Percentiles rank a stretch among this genome's conserved stretches.
Evolutionary conservation across 2,113 vertebrate species (phyloP).

Genomic region (Forbesichthys agassizii): DNA sequence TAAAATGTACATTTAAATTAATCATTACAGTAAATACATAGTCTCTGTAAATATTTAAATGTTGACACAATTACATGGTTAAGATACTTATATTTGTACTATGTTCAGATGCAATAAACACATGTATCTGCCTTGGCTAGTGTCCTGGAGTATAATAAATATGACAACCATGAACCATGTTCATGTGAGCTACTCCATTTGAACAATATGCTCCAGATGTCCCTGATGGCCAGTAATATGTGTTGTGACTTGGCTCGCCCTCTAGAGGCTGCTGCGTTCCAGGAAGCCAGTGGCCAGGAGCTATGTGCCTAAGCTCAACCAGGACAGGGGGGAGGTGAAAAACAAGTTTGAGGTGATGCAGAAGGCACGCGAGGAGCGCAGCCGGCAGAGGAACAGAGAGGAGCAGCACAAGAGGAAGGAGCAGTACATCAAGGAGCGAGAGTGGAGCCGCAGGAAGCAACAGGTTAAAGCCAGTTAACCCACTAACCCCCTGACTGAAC

Average conservation of each 20-base stretch:
- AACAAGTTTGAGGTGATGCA: slow-evolving; percentile 97
- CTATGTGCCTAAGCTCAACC: slow-evolving; percentile 86
- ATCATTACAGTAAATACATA: too few species aligned
- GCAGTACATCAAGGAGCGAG: slow-evolving; percentile 94
- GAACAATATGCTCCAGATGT: background rate
- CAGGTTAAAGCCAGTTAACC: slow-evolving; percentile 82
- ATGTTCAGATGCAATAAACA: too few species aligned
- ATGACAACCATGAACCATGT: too few species aligned
- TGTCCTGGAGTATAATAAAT: too few species aligned
- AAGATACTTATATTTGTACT: too few species aligned
- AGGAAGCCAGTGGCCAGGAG: slow-evolving; percentile 89
- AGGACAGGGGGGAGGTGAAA: slow-evolving; percentile 89
- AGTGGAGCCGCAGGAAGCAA: slow-evolving; percentile 93
- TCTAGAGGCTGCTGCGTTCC: slow-evolving; percentile 90
- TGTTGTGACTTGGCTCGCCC: background rate
- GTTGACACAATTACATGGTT: too few species aligned
- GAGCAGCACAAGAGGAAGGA: slow-evolving; percentile 97
- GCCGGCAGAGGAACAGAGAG: slow-evolving; percentile 86
- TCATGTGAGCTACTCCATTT: too few species aligned
- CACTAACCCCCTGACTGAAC: slow-evolving; percentile 47
- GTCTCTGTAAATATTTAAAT: too few species aligned
- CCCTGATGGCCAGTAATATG: too few species aligned
- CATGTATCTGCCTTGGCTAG: too few species aligned
- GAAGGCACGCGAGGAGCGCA: slow-evolving; percentile 94
- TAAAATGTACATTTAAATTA: too few species aligned